A percentile compares a stretch with the other conserved stretches of the same genome.
phyloP scores from a whole-genome alignment of 2,113 vertebrate genomes.

The Lipotes vexillifer region DNA sequence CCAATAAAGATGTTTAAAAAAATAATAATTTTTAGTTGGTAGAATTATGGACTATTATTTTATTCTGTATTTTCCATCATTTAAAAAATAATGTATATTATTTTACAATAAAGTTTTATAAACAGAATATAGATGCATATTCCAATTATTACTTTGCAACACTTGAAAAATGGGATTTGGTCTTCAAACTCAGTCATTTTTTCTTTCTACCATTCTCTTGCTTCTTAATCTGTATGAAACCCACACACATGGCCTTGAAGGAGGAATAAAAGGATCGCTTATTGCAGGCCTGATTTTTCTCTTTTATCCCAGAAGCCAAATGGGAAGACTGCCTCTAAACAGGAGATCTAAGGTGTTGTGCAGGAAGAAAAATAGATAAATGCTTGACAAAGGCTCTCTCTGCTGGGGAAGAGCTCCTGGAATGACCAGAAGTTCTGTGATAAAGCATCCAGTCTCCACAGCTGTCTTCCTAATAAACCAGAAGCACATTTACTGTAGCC shows the following conservation, averaged over 20 bases:
- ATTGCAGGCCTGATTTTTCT: constrained; percentile 6
- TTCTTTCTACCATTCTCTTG: not conserved
- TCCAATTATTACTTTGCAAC: not conserved
- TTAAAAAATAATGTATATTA: not conserved
- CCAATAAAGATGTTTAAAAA: not conserved
- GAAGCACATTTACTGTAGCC: constrained; percentile 68
- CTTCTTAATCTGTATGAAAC: not conserved
- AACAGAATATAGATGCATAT: not conserved
- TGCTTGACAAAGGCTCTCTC: constrained; percentile 55
- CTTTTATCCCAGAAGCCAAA: constrained; percentile 31
- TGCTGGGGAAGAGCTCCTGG: constrained; percentile 54
- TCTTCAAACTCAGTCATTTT: not conserved
- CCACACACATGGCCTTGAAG: not conserved
- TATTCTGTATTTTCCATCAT: not conserved
- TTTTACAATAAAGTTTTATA: not conserved
- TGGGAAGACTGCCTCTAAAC: constrained; percentile 24
- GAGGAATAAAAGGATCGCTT: constrained; percentile 11
- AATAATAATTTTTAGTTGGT: not conserved
- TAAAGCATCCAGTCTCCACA: constrained; percentile 43
- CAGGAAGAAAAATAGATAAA: constrained; percentile 54
- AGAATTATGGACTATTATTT: not conserved
- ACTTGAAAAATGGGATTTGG: not conserved
- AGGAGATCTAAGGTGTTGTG: constrained; percentile 52
- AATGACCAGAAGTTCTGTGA: constrained; percentile 58
- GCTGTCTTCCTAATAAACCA: constrained; percentile 69